These are phyloP conservation scores for Platyura marginata DNA, from an alignment of 1,140 invertebrate species.

Conservation along the genomic window DNA sequence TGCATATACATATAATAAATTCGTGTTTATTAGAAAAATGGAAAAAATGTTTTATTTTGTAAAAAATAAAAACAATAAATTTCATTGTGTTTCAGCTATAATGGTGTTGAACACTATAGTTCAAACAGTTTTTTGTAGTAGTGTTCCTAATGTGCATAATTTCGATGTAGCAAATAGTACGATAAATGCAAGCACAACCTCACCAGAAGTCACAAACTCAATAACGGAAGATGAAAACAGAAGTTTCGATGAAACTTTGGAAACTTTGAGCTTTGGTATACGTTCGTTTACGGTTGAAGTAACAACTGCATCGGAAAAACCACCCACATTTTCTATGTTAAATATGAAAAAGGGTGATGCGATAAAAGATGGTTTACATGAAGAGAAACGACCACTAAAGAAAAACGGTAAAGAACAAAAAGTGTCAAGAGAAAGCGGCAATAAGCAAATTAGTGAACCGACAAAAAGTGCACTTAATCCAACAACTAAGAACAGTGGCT, in stretches of 20 bases:
- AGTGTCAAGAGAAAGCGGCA: neutral
- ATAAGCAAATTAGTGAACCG: neutral
- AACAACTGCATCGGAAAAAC: conserved; percentile 1
- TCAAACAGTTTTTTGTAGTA: no score
- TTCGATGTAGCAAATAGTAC: neutral
- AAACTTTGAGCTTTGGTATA: conserved; percentile 4
- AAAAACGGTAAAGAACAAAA: neutral
- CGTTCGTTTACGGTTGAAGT: conserved; percentile 5
- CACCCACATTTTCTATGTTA: neutral
- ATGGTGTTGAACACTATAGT: no score
- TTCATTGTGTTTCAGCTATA: no score
- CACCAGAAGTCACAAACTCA: neutral
- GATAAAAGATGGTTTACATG: neutral
- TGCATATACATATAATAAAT: no score
- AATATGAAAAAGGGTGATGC: neutral
- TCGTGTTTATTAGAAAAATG: no score
- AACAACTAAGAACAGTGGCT: neutral
- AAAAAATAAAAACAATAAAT: no score
- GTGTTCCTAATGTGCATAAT: no score
- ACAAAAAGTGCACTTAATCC: neutral
- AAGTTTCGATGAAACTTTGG: neutral
- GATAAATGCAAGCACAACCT: neutral
- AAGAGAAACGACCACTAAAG: neutral
- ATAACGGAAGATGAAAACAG: neutral
- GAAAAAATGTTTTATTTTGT: no score